Evolutionary conservation across 2,113 vertebrate genomes (phyloP).

Genomic region (Hiodon tergisus): DNA sequence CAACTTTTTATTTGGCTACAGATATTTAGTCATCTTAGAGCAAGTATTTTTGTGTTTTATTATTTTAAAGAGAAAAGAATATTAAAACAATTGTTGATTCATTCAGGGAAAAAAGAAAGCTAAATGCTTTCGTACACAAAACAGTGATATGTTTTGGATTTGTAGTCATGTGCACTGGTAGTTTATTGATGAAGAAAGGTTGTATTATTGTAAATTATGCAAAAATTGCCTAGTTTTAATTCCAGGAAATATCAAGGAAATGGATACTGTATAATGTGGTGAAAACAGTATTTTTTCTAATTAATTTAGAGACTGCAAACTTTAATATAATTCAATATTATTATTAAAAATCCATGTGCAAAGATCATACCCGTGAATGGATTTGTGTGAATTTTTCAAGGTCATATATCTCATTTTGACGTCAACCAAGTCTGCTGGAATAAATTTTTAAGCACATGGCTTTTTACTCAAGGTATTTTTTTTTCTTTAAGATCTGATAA

Average conservation of each 20-base stretch:
- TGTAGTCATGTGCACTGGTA: no score
- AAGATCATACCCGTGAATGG: constrained; percentile 37
- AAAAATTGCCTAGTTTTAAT: no score
- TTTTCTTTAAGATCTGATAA: constrained; percentile 11
- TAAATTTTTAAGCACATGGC: constrained; percentile 25
- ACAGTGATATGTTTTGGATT: no score
- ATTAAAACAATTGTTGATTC: neutral
- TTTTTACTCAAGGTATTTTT: constrained; percentile 28
- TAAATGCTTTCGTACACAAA: no score
- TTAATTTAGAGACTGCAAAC: no score
- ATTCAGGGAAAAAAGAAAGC: neutral
- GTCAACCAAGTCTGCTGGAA: constrained; percentile 18
- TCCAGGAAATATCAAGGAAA: no score
- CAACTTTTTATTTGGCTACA: neutral
- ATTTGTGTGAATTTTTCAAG: constrained; percentile 42
- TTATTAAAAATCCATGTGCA: constrained; percentile 7
- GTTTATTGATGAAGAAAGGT: no score
- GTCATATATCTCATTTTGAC: constrained; percentile 42
- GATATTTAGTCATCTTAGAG: neutral
- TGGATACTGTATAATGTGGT: no score
- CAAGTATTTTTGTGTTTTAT: neutral
- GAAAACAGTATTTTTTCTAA: no score
- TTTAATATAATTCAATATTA: no score
- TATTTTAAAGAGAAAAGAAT: no score
- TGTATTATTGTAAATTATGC: no score